Base-by-base conservation (phyloP, 2,113 vertebrate species). In the Myanophis thanlyinensis region DNA sequence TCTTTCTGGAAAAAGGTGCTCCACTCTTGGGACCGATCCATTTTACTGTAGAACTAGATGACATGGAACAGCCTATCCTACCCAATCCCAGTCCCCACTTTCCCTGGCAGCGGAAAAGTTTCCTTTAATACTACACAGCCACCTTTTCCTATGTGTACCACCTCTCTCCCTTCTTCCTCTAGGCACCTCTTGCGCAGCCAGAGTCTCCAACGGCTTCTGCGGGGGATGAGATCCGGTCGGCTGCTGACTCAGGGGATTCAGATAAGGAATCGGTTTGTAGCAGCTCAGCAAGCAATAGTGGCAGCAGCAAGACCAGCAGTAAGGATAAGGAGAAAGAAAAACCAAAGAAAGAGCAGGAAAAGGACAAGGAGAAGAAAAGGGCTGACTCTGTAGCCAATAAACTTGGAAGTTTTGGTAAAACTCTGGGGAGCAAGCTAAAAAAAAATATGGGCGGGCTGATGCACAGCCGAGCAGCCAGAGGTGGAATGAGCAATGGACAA, bases 251-350 rank as follows among this genome's bases (percentile, higher is more conserved):
- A 0, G 99, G 99, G 0, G 99, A 99, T 54, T 99, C 99, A 0
- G 99, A 99, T 97, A 99, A 99, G 96, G 99, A 99, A 96, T 99
- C 99, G 0, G 98, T 99, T 10, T 98, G 99, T 98, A 99, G 99
- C 98, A 98, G 98, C 94, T 99, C 99, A 0, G 97, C 99, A 0
- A 98, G 99, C 95, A 98, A 98, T 44, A 88, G 91, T 0, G 98
- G 98, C 90, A 40, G 93, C 93, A 95, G 97, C 52, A 93, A 62
- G 2, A 87, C 62, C 84, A 18, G 80, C 5, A 35, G 73, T 49
- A 97, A 93, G 92, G 97, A 98, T 40, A 98, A 97, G 53, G 98
- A 98, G 25, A 98, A 97, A 40, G 95, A 97, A 25, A 98, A 97
- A 94, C 95, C 96, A 1, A 97, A 98, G 12, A 89, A 95, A 11